Evolutionary conservation across 23 tunicate genomes (phyloP), one percentile per base, ranked within the genome.

Genomic region (Phallusia fumigata): DNA sequence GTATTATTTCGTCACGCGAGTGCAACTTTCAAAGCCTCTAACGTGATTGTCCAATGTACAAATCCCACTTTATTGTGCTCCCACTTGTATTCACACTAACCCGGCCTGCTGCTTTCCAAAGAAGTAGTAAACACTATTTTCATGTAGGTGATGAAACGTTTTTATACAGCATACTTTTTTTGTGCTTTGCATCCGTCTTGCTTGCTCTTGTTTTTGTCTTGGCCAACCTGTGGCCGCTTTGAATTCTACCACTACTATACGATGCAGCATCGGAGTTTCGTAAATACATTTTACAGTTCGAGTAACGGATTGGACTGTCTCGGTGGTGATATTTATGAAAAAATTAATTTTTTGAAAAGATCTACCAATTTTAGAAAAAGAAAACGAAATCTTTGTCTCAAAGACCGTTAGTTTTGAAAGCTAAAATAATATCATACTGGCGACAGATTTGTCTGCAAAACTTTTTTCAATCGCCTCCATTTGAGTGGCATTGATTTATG

Each of bases 181-280:
- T 58, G 11, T 13, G 69, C 69, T 58, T 58, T 58, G 69, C 69
- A 58, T 21, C 69, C 8, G 69, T 58, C 69, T 58, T 58, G 69
- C 69, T 58, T 24, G 69, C 69, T 40, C 10, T 58, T 58, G 69
- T 24, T 58, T 58, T 22, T 8, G 11, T 13, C 16, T 8, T 58
- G 69, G 26, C 28, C 26, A 58, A 21, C 28, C 1, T 58, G 28
- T 58, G 26, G 28, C 16, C 69, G 69, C 26, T 13, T 24, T 21
- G 26, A 58, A 22, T 3, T 58, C 28, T 58, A 22, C 69, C 69
- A 58, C 69, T 58, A 58, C 28, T 58, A 58, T 16, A 58, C 69
- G 69, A 58, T 58, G 69, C 69, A 58, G 69, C 69, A 58, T 58
- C 28, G 69, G 69, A 58, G 26, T 58, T 58, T 58, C 69, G 69